Evolutionary conservation across 2,797 vertebrate genomes (phyloP).

Genomic region (Leptoclinus maculatus): DNA sequence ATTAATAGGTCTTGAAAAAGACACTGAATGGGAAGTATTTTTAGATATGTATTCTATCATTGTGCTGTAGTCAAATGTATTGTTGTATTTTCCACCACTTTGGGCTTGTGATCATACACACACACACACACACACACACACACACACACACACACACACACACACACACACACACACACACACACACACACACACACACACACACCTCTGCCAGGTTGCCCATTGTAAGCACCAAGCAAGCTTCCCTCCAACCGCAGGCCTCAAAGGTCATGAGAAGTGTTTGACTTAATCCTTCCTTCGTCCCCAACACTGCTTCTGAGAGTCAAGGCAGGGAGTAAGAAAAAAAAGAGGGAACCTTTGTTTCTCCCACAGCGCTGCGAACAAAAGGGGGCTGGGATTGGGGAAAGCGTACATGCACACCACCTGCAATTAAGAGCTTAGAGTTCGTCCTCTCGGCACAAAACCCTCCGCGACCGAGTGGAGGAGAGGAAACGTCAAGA

Average conservation of each 20-base stretch:
- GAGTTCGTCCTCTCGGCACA: conserved; percentile 61
- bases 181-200: no score
- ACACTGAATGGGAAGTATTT: neutral
- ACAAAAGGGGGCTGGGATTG: conserved; percentile 74
- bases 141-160: neutral
- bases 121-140: neutral
- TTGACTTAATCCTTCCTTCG: conserved; percentile 76
- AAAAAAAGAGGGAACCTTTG: conserved; percentile 71
- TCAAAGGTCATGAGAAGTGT: conserved; percentile 84
- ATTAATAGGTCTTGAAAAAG: conserved; percentile 27
- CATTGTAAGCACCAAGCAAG: conserved; percentile 32
- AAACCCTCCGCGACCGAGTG: conserved; percentile 49
- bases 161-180: neutral
- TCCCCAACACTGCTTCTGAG: conserved; percentile 69
- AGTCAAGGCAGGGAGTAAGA: conserved; percentile 66
- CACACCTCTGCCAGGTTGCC: conserved; percentile 28
- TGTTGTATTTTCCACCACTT: neutral
- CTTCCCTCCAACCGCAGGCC: conserved; percentile 48
- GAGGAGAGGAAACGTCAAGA: conserved; percentile 75
- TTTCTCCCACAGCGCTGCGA: conserved; percentile 63
- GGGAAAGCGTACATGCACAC: conserved; percentile 67
- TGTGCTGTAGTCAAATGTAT: neutral
- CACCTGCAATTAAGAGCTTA: conserved; percentile 85
- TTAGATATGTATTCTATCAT: neutral
- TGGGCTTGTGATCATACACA: neutral